Conservation (phyloP, 2,797 vertebrate species). For the Enteromius fasciolatus region DNA sequence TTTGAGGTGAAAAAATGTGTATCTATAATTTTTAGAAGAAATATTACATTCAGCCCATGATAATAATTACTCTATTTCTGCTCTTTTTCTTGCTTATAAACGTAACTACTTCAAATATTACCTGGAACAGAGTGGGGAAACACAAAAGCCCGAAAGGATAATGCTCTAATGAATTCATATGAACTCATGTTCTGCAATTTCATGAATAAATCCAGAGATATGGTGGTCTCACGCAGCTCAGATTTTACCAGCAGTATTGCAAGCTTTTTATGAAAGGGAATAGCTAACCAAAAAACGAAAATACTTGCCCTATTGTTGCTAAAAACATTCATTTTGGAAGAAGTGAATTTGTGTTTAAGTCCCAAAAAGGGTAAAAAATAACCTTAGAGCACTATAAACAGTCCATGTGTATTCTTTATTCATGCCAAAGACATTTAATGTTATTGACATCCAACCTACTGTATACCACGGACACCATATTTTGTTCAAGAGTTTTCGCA, state of each 20-base stretch:
- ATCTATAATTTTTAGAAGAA: neutral
- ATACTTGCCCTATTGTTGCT: neutral
- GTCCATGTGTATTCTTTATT: neutral
- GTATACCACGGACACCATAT: neutral
- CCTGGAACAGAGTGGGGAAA: neutral
- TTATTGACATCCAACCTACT: neutral
- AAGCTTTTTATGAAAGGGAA: neutral
- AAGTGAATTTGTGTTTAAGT: neutral
- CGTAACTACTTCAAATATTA: constrained; percentile 3
- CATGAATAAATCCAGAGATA: neutral
- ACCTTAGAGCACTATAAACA: neutral
- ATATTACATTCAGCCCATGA: neutral
- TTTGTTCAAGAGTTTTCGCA: neutral
- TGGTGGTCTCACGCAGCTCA: neutral
- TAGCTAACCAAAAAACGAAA: neutral
- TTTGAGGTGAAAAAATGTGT: neutral
- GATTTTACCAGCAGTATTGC: neutral
- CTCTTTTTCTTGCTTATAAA: neutral
- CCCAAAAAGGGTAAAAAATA: neutral
- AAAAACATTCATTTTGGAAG: neutral
- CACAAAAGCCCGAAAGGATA: constrained; percentile 3
- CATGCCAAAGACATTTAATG: neutral
- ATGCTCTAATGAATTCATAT: constrained; percentile 4
- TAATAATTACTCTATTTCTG: neutral
- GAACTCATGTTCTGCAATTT: constrained; percentile 6